Evolutionary conservation across 1,140 invertebrate genomes (phyloP).

Genomic region (Drosophila gunungcola): DNA sequence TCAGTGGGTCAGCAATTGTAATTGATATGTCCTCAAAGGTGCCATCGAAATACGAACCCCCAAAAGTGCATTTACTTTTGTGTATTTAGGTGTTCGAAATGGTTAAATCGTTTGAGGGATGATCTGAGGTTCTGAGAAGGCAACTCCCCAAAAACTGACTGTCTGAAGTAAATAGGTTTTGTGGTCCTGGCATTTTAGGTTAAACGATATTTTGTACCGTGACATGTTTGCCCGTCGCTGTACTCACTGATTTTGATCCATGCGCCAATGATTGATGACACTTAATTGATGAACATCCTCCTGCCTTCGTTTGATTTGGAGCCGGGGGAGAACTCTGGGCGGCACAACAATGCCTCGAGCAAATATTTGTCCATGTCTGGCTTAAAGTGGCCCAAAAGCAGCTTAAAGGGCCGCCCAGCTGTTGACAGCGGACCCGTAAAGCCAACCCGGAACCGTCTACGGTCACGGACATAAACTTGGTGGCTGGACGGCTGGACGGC

Average conservation of each 20-base stretch:
- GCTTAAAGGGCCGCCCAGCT: conserved; percentile 56
- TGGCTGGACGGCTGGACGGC: conserved; percentile 1
- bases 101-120: conserved; percentile 6
- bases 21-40: conserved; percentile 62
- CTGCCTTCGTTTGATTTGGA: background rate
- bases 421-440: conserved; percentile 21
- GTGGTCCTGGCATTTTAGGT: conserved; percentile 65
- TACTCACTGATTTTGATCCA: conserved; percentile 67
- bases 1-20: conserved; percentile 65
- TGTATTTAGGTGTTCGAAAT: conserved; percentile 59
- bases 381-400: conserved; percentile 58
- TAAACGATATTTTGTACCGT: conserved; percentile 79
- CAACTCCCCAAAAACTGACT: conserved; percentile 8
- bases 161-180: conserved; percentile 57
- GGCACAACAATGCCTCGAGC: conserved; percentile 25
- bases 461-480: conserved; percentile 20
- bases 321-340: background rate
- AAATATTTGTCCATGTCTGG: conserved; percentile 66
- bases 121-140: background rate
- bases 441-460: conserved; percentile 12
- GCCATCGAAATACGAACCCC: conserved; percentile 1
- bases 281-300: conserved; percentile 75
- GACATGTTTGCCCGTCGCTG: conserved; percentile 71
- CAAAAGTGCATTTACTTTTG: conserved; percentile 44
- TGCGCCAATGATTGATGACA: conserved; percentile 75